Evolutionary conservation across 2,797 vertebrate species (phyloP).

Genomic region (Sus cebifrons): DNA sequence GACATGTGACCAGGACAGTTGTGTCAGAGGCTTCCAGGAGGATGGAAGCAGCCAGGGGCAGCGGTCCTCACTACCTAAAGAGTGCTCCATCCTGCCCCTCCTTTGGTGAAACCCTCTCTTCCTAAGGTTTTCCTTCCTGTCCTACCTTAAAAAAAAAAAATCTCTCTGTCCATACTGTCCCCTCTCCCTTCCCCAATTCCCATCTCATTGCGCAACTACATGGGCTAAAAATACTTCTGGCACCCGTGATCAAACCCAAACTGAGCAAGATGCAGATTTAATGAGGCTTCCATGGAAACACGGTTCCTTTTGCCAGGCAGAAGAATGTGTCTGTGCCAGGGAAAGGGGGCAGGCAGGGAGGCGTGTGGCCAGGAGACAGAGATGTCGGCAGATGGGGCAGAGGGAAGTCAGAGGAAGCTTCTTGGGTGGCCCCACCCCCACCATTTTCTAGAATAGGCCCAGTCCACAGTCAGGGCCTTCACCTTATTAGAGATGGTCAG

Average conservation of each 20-base stretch:
- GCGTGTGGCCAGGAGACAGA: slow-evolving; percentile 49
- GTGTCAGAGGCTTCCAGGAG: background rate
- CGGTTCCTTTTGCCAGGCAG: slow-evolving; percentile 85
- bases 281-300: slow-evolving; percentile 95
- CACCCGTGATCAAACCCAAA: slow-evolving; percentile 91
- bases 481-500: background rate
- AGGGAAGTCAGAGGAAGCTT: slow-evolving; percentile 64
- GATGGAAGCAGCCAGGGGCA: slow-evolving; percentile 29
- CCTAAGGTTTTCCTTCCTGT: slow-evolving; percentile 20
- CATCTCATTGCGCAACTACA: slow-evolving; percentile 94
- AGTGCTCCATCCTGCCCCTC: background rate
- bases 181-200: slow-evolving; percentile 87
- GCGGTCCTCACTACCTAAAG: background rate
- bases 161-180: slow-evolving; percentile 58
- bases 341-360: slow-evolving; percentile 37
- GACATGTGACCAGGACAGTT: slow-evolving; percentile 56
- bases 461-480: background rate
- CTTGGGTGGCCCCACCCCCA: slow-evolving; percentile 1
- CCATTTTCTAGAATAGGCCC: slow-evolving; percentile 67
- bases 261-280: slow-evolving; percentile 93
- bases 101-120: background rate
- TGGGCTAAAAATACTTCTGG: slow-evolving; percentile 96
- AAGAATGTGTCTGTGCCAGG: slow-evolving; percentile 72
- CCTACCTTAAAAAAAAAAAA: background rate
- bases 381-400: slow-evolving; percentile 56